These are phyloP conservation scores for Pseudachorutes palmiensis DNA, from an alignment of 1,140 invertebrate species.

Conservation along the genomic window DNA sequence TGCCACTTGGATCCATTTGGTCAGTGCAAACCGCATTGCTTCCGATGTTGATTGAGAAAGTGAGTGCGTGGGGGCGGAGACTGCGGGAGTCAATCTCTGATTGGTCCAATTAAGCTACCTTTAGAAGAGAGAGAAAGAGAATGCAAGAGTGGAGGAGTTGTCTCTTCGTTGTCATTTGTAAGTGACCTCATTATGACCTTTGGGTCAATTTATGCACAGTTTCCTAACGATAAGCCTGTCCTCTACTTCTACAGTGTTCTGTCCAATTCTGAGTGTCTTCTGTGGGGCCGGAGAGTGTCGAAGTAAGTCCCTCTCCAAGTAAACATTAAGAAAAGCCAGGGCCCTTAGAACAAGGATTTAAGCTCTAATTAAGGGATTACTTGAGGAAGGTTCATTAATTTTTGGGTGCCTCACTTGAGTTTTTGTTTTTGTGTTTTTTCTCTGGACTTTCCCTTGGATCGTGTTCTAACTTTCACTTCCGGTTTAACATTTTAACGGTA, in stretches of 20 bases:
- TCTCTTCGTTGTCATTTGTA: not conserved
- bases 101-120: not conserved
- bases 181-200: not conserved
- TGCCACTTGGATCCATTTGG: too few species aligned
- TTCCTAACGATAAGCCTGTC: not conserved
- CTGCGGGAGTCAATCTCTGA: not conserved
- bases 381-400: too few species aligned
- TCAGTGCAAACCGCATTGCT: not conserved
- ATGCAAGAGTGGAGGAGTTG: not conserved
- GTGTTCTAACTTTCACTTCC: too few species aligned
- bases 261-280: constrained; percentile 21
- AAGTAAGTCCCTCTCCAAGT: constrained; percentile 16
- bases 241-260: constrained; percentile 26
- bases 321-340: too few species aligned
- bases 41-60: not conserved
- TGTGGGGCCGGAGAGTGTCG: constrained; percentile 29
- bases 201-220: not conserved
- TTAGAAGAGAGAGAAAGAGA: not conserved
- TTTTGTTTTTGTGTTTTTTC: not conserved
- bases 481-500: too few species aligned
- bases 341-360: not conserved
- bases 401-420: too few species aligned
- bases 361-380: not conserved
- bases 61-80: not conserved
- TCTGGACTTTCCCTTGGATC: not conserved